These are phyloP conservation scores for Ooceraea biroi DNA, from an alignment of 1,140 invertebrate species.

Conservation along the genomic window DNA sequence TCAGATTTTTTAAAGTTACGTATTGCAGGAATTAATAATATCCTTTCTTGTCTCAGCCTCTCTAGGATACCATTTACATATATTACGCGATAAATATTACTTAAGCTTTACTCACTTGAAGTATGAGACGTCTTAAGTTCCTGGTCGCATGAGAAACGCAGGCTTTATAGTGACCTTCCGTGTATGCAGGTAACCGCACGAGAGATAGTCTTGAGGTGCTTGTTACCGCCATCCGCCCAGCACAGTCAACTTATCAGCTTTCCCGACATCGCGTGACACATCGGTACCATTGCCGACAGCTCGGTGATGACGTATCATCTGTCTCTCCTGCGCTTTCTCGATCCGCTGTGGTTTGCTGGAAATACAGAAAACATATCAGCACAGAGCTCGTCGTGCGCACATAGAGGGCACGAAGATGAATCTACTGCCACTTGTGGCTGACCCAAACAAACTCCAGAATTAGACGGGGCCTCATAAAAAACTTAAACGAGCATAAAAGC, in stretches of 20 bases:
- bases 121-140: constrained; percentile 94
- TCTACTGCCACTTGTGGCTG: neutral
- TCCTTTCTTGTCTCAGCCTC: too few relatives aligned
- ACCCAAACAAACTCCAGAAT: neutral
- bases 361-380: neutral
- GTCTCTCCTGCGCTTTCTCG: constrained; percentile 96
- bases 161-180: constrained; percentile 94
- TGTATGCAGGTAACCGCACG: constrained; percentile 93
- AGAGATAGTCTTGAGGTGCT: constrained; percentile 94
- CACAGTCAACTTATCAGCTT: constrained; percentile 97
- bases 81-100: neutral
- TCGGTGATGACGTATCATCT: constrained; percentile 99
- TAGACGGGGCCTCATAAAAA: neutral
- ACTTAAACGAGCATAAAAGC: neutral
- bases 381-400: neutral
- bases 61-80: neutral
- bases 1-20: neutral
- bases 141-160: constrained; percentile 94
- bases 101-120: constrained; percentile 87
- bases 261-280: constrained; percentile 96
- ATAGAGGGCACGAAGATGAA: neutral
- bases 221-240: constrained; percentile 97
- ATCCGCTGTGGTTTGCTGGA: constrained; percentile 97
- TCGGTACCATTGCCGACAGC: constrained; percentile 95
- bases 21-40: too few relatives aligned